A percentile compares a stretch with the other conserved stretches of the same genome.
Evolutionary conservation across 2,113 vertebrate species (phyloP).

Genomic region (Oxyura jamaicensis): DNA sequence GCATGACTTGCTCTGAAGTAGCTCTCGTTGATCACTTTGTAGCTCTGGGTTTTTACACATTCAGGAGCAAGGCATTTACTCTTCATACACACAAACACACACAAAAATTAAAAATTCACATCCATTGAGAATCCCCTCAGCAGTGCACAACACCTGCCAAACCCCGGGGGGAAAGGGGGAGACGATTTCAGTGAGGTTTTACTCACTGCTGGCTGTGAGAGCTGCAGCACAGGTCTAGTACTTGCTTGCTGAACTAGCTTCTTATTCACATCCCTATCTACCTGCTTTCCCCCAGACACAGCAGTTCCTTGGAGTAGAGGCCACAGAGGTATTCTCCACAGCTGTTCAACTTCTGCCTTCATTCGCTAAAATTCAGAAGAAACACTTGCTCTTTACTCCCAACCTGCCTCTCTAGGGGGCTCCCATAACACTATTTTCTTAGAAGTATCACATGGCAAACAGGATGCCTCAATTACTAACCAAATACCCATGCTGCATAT

Average conservation of each 20-base stretch:
- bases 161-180: accelerated
- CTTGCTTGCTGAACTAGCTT: background rate
- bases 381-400: background rate
- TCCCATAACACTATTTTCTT: background rate
- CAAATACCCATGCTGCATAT: background rate
- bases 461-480: background rate
- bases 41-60: background rate
- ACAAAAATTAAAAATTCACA: background rate
- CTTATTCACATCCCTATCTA: background rate
- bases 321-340: background rate
- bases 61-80: background rate
- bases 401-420: background rate
- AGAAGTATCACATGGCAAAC: background rate
- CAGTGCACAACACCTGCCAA: background rate
- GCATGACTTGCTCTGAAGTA: background rate
- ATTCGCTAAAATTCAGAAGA: background rate
- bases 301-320: background rate
- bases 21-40: background rate
- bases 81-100: background rate
- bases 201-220: background rate
- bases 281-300: background rate
- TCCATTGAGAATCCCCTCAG: background rate
- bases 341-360: background rate
- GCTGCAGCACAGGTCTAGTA: background rate
- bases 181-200: background rate